Evolutionary conservation across 2,888 invertebrate genomes (phyloP), one percentile per base, ranked within the genome.

Genomic region (Embidobia sp.): DNA sequence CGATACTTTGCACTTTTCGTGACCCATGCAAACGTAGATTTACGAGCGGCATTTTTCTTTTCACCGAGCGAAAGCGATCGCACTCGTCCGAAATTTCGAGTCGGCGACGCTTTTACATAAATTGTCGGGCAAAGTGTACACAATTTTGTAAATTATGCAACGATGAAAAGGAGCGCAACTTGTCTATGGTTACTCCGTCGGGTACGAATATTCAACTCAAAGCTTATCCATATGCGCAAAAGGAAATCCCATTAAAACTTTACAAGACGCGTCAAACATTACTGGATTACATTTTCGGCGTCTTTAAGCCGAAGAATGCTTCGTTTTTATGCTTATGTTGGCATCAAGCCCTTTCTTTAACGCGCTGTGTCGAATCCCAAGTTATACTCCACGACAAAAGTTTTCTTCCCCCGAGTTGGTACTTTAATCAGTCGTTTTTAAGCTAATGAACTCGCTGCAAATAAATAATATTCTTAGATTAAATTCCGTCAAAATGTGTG

Each of bases 231-330:
- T 46, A 66, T 46, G 53, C 66, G 22, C 27, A 46, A 53, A 66
- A 29, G 35, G 44, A 13, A 55, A 66, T 55, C 46, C 66, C 35
- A 66, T 55, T 66, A 66, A 66, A 66, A 66, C 53, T 66, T 66
- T 26, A 35, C 18, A 44, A 46, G 55, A 55, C 46, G 66, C 46
- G 46, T 46, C 66, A 55, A 66, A 66, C 46, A 66, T 55, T 42
- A 42, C 44, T 13, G 44, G 46, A 66, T 66, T 55, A 66, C 33
- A 27, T 66, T 55, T 44, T 22, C 53, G 15, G 22, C 48, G 35
- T 37, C 53, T 53, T 64, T 42, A 53, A 64, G 31, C 51, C 15
- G 13, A 13, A 13, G 11, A 27, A 51, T 40, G 27, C 10, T 37
- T 37, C 8, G 11, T 16, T 63, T 42, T 63, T 19, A 35, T 46